Conservation (phyloP, 1,140 invertebrate genomes). For the Cotesia chilonis region DNA sequence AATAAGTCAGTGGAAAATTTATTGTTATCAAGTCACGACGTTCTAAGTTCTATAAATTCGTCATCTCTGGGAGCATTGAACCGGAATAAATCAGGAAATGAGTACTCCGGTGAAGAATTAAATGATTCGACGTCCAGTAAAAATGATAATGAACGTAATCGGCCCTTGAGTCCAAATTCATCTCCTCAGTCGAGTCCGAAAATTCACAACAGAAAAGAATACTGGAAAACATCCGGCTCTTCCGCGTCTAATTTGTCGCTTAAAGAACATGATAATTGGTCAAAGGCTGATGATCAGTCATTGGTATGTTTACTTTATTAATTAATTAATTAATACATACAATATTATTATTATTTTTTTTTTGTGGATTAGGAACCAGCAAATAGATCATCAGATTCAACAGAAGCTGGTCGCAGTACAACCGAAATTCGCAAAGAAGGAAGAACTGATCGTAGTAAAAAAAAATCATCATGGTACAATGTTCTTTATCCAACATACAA, state of each 20-base stretch:
- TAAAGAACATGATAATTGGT: conserved; percentile 43
- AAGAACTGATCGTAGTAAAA: conserved; percentile 69
- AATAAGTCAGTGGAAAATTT: conserved; percentile 75
- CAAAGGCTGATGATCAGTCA: conserved; percentile 38
- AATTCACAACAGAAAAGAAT: conserved; percentile 64
- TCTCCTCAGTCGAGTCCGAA: conserved; percentile 63
- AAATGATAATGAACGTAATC: conserved; percentile 64
- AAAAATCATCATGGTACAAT: conserved; percentile 86
- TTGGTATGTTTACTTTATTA: conserved; percentile 34
- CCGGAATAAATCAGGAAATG: conserved; percentile 50
- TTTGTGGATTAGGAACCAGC: conserved; percentile 51
- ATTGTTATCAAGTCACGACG: conserved; percentile 72
- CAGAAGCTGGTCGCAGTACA: conserved; percentile 51
- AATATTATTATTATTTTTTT: neutral
- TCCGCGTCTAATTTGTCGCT: conserved; percentile 26
- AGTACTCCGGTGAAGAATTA: conserved; percentile 45
- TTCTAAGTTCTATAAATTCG: conserved; percentile 65
- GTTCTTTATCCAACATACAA: conserved; percentile 93
- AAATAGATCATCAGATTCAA: conserved; percentile 53
- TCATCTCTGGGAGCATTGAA: conserved; percentile 51
- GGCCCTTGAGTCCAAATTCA: conserved; percentile 63
- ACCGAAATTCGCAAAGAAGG: conserved; percentile 43
- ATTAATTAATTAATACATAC: neutral
- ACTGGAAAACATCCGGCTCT: conserved; percentile 49
- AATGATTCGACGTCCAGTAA: conserved; percentile 50